Percentiles rank a stretch among this genome's conserved stretches.
Conservation (phyloP, 2,113 vertebrate species). For the Suncus etruscus region DNA sequence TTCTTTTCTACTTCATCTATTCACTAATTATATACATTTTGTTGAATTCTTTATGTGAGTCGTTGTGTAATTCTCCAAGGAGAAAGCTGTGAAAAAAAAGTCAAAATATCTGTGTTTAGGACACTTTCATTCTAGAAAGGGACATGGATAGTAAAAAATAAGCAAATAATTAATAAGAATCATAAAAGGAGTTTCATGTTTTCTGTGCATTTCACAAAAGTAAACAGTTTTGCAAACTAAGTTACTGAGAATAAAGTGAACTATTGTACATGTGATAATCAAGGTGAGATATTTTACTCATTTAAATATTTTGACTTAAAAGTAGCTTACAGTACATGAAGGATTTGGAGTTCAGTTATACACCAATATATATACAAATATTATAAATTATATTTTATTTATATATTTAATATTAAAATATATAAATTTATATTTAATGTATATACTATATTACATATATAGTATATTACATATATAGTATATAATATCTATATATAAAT, state of each 20-base stretch:
- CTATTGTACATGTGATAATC: slow-evolving; percentile 4
- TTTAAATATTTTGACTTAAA: too few species aligned
- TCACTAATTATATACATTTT: slow-evolving; percentile 14
- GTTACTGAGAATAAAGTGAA: neutral
- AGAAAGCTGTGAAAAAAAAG: neutral
- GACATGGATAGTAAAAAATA: slow-evolving; percentile 14
- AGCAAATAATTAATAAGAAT: slow-evolving; percentile 23
- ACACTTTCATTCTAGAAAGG: neutral
- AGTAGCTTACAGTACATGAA: too few species aligned
- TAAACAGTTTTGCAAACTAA: neutral
- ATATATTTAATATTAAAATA: too few species aligned
- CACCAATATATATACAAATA: too few species aligned
- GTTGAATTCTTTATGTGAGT: slow-evolving; percentile 10
- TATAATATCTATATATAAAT: too few species aligned
- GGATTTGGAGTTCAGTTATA: too few species aligned
- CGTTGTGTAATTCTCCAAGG: slow-evolving; percentile 5
- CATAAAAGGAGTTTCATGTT: neutral
- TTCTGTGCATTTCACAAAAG: too few species aligned
- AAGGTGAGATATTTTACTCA: too few species aligned
- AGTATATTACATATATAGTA: too few species aligned
- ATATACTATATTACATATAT: too few species aligned
- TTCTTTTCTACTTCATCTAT: neutral
- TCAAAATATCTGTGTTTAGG: neutral
- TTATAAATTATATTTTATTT: too few species aligned
- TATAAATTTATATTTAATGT: too few species aligned